phyloP scores from a whole-genome alignment of 2,797 vertebrate genomes.

The Otus scops region DNA sequence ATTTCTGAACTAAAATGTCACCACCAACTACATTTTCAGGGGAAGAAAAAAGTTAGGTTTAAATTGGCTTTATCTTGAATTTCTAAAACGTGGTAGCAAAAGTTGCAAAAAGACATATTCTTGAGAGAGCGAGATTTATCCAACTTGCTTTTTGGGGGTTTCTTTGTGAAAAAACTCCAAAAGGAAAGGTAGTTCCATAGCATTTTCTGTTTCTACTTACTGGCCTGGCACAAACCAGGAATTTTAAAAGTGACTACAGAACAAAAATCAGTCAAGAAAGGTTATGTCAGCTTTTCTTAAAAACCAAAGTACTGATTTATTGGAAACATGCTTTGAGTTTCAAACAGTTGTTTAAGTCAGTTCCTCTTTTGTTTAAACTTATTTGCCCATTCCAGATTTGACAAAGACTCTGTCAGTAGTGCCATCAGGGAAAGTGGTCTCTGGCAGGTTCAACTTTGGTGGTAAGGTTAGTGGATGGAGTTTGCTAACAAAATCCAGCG shows the following conservation, averaged over 20 bases:
- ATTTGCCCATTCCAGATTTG: neutral
- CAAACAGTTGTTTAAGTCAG: neutral
- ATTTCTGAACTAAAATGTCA: neutral
- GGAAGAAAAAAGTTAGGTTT: neutral
- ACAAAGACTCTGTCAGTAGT: neutral
- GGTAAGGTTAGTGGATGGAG: neutral
- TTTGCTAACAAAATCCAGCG: neutral
- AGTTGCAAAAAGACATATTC: neutral
- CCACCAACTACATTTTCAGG: neutral
- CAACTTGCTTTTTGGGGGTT: neutral
- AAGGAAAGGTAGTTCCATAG: neutral
- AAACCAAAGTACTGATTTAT: neutral
- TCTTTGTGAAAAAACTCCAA: neutral
- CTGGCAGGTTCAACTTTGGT: neutral
- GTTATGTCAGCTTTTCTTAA: neutral
- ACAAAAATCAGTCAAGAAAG: neutral
- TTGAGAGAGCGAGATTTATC: neutral
- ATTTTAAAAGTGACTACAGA: neutral
- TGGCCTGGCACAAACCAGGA: neutral
- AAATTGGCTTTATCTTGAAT: neutral
- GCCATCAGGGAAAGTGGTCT: neutral
- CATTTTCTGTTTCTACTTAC: slow-evolving; percentile 14
- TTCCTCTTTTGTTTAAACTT: neutral
- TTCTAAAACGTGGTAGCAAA: neutral
- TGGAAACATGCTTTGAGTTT: neutral